Evolutionary conservation across 2,113 vertebrate genomes (phyloP), one percentile per base, ranked within the genome.

Genomic region (Sialia sialis): DNA sequence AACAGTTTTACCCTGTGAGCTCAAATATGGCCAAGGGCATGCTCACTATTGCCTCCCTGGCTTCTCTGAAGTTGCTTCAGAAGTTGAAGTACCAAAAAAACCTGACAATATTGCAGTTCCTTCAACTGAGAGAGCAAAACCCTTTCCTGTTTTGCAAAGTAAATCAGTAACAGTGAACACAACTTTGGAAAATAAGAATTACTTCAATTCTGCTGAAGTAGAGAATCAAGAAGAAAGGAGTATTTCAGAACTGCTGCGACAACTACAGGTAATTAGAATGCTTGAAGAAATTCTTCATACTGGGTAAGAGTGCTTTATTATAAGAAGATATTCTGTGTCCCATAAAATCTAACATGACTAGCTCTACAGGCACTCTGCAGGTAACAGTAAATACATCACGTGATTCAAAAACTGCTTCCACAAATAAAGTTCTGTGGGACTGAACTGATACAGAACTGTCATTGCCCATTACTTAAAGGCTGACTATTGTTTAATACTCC

Each of bases 1-100:
- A 69, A 94, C 94, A 38, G 87, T 81, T 87, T 98, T 97, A n/a
- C 96, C 95, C 88, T 86, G 75, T 3, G 79, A 98, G 60, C 89
- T 98, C 73, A 98, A 98, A 87, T 97, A 97, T 3, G 91, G 97
- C 46, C 98, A 98, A 94, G 94, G 97, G 38, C 97, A 98, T 95
- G 97, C 98, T 95, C 97, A 97, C 87, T 98, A 94, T 52, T 97
- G 88, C 7, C 94, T 97, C 38, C 97, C 98, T 23, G 96, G 98
- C 92, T 98, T 98, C 90, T 98, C 98, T 60, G 93, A 98, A 91
- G 95, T 97, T 86, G 74, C 94, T 74, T 94, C 98, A 20, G 98
- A 98, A 94, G 96, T 98, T 30, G 97, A 98, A 97, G 97, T 98
- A 84, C 97, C 98, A 46, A 98, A 98, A 97, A 88, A 44, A 52